Evolutionary conservation across 2,797 vertebrate species (phyloP).

Genomic region (Alouatta caraya): DNA sequence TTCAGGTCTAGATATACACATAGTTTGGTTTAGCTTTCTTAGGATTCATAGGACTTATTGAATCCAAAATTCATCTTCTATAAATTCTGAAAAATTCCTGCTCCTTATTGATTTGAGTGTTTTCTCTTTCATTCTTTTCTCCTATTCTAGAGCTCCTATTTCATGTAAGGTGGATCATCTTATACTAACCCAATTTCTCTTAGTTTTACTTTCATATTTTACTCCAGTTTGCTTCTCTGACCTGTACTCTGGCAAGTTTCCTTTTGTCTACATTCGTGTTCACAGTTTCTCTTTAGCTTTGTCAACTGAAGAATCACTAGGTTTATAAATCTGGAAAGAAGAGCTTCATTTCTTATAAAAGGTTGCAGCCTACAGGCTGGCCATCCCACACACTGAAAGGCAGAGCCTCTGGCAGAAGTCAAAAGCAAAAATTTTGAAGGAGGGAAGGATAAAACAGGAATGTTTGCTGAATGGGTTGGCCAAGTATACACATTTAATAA

Average conservation of each 20-base stretch:
- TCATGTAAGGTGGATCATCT: not conserved
- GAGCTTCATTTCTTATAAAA: not conserved
- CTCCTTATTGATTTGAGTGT: not conserved
- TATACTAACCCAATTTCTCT: not conserved
- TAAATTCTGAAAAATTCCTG: not conserved
- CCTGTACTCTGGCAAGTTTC: not conserved
- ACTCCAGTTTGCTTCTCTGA: not conserved
- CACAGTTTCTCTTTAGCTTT: not conserved
- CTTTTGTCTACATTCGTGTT: not conserved
- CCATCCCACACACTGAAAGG: not conserved
- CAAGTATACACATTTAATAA: not conserved
- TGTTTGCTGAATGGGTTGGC: not conserved
- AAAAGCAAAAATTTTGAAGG: not conserved
- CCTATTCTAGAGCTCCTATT: not conserved
- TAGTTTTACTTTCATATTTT: not conserved
- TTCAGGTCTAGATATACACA: not conserved
- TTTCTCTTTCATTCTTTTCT: not conserved
- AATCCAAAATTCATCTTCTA: not conserved
- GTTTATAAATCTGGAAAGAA: not conserved
- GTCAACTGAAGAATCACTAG: not conserved
- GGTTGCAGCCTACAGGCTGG: not conserved
- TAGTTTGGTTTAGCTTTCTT: not conserved
- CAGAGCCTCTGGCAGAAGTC: not conserved
- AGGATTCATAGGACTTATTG: not conserved
- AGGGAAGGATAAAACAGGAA: not conserved